phyloP scores from a whole-genome alignment of 2,113 vertebrate species.

The Gymnocephalus cernua region DNA sequence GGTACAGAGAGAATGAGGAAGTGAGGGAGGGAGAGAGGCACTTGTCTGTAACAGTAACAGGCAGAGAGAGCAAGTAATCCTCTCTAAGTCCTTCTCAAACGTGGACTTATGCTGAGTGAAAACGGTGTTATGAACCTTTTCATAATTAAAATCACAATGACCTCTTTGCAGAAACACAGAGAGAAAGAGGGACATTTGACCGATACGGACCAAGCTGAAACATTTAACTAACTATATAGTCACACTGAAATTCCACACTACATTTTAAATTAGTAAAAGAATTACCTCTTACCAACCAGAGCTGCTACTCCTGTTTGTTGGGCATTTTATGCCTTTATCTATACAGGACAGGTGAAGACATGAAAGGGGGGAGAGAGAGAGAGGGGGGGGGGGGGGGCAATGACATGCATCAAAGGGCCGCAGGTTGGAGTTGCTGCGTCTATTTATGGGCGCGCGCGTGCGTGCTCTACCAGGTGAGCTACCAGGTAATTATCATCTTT shows the following conservation, averaged over 20 bases:
- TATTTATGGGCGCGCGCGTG: too few relatives aligned
- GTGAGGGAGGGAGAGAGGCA: constrained; percentile 42
- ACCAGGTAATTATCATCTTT: too few relatives aligned
- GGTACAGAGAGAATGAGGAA: constrained; percentile 54
- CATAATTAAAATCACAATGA: constrained; percentile 5
- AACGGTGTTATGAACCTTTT: neutral
- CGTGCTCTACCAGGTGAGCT: too few relatives aligned
- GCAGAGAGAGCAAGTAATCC: constrained; percentile 56
- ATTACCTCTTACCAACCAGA: neutral
- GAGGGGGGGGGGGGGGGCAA: too few relatives aligned
- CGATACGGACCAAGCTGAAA: neutral
- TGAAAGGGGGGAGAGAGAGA: too few relatives aligned
- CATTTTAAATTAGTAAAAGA: neutral
- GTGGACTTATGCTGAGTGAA: constrained; percentile 11
- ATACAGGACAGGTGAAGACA: too few relatives aligned
- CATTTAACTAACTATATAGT: neutral
- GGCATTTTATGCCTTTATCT: too few relatives aligned
- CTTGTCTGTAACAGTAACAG: constrained; percentile 49
- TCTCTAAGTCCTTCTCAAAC: constrained; percentile 54
- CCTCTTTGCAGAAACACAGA: neutral
- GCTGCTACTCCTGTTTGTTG: neutral
- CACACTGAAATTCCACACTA: neutral
- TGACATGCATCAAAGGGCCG: too few relatives aligned
- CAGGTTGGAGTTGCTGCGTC: too few relatives aligned
- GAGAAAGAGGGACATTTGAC: neutral